These are phyloP conservation scores for Trimorus sp. DNA, from an alignment of 2,888 invertebrate genomes.

Conservation along the genomic window DNA sequence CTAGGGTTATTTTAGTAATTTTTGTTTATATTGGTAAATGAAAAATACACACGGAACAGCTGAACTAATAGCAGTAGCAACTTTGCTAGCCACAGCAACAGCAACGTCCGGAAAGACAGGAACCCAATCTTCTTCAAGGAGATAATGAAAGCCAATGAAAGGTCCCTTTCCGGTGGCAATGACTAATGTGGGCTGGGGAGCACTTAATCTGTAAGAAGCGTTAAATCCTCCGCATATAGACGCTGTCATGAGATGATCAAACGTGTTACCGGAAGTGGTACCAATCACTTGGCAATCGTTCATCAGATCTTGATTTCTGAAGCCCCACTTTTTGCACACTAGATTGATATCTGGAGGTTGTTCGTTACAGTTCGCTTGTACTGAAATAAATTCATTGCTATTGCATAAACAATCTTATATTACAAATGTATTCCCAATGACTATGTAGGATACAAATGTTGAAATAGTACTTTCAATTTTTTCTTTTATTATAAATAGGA, in stretches of 20 bases:
- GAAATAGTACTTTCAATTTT: too few species aligned
- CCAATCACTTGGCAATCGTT: constrained; percentile 91
- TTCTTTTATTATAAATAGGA: too few species aligned
- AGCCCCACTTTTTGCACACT: constrained; percentile 93
- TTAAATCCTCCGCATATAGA: constrained; percentile 90
- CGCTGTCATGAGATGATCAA: constrained; percentile 93
- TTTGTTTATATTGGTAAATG: background rate
- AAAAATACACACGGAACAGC: constrained; percentile 86
- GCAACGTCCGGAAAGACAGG: constrained; percentile 95
- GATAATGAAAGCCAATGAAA: constrained; percentile 94
- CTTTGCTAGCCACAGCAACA: constrained; percentile 93
- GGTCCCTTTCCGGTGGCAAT: constrained; percentile 91
- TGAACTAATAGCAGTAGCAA: constrained; percentile 86
- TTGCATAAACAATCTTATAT: too few species aligned
- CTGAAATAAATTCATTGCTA: constrained; percentile 39
- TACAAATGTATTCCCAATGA: too few species aligned
- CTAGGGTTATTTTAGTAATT: too few species aligned
- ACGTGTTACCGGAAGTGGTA: constrained; percentile 87
- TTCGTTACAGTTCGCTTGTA: constrained; percentile 85
- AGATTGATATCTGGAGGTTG: constrained; percentile 85
- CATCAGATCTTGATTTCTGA: constrained; percentile 88
- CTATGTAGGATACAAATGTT: too few species aligned
- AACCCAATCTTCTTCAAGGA: constrained; percentile 92
- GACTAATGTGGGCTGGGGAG: constrained; percentile 89
- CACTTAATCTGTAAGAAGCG: constrained; percentile 87